Evolutionary conservation across 2,113 vertebrate genomes (phyloP), one percentile per base, ranked within the genome.

Genomic region (Istiophorus platypterus): DNA sequence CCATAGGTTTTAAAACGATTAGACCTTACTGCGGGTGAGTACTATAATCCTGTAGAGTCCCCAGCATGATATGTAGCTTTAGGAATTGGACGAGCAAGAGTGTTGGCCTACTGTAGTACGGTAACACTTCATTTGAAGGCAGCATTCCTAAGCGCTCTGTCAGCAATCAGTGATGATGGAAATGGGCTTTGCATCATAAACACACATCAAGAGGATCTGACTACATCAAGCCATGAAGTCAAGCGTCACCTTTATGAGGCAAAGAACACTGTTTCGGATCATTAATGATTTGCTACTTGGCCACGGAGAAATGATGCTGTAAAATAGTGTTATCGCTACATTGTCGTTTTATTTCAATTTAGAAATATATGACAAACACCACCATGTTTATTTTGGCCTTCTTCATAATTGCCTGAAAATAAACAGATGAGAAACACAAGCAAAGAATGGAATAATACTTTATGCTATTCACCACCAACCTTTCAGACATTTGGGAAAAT

Each of bases 71-170:
- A 47, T 80, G 93, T 91, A 94, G 85, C 85, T 91, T 79, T 89
- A 92, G 82, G 89, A 91, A 86, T 61, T 91, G 85, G 90, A 93
- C 90, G 51, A 92, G 85, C 92, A 92, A 95, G 95, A 93, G 95
- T 96, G 95, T 95, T 95, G 94, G 89, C 93, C 93, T 92, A 82
- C 82, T 91, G 95, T 95, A 94, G 94, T 81, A 68, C 64, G 93
- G 93, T 95, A 95, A 96, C 95, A 96, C 95, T 95, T 95, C 58
- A 96, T 96, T 95, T 95, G 91, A 92, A 93, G 68, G 90, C 94
- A 92, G 78, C 94, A 91, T 95, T 95, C 92, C 89, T 87, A 76
- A 66, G 81, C 47, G 92, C 78, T 89, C 88, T 72, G 47, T 65
- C 74, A 76, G 90, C 86, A 61, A 29, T 85, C 82, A 82, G 71